Evolutionary conservation across 2,888 invertebrate species (phyloP), one percentile per base, ranked within the genome.

Genomic region (Diaperis boleti): DNA sequence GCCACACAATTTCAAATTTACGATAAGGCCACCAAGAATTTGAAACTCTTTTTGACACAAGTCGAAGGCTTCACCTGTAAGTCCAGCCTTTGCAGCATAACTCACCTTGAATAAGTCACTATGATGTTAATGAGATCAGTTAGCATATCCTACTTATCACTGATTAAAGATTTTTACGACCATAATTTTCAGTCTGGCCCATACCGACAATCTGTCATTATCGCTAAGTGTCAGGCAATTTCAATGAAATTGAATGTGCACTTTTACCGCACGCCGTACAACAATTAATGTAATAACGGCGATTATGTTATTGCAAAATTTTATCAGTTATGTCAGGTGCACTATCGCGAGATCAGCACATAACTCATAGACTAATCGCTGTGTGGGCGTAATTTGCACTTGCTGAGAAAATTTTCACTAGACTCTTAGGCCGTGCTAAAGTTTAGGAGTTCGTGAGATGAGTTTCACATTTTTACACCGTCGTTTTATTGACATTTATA

Each of bases 341-440:
- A 47, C 29, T 57, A 57, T 56, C 56, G 26, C 52, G 10, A 11
- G 45, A 37, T 35, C 39, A n/a, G 41, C 26, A 33, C 37, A 17
- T 59, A 59, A 59, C 14, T 59, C 47, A 49, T 49, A 37, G 29
- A 10, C 26, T 47, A 59, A 59, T 49, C 37, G 44, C 6, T 13
- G 49, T 22, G 59, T 59, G 35, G 59, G 59, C 29, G 59, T 59
- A 59, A 59, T 59, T 56, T 56, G 56, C 56, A 56, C 44, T 44
- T 56, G 56, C 37, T 31, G 18, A 35, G 6, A 17, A 54, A 41
- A 29, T 31, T 54, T 54, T 49, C 33, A 35, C 33, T 17, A 49
- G 29, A 37, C 5, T 37, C n/a, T 39, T 39, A 17, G 5, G 3
- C 15, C 7, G 15, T 5, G n/a, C 39, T 15, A 39, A 39, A 15